Conservation (phyloP, 2,113 vertebrate genomes). For the Greenwoodochromis staneri region DNA sequence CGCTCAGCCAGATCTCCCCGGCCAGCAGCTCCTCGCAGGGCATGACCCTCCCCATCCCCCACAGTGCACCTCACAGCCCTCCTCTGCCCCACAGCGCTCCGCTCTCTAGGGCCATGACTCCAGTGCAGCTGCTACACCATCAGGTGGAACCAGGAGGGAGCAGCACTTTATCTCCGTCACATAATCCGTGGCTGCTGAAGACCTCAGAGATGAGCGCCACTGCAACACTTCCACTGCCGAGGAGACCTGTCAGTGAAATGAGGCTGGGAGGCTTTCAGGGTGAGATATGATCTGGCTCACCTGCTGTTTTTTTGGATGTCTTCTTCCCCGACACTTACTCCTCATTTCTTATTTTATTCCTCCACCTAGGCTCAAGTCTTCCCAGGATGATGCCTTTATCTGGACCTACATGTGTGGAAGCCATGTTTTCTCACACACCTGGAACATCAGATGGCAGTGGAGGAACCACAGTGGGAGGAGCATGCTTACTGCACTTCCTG, state of each 20-base stretch:
- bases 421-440: slow-evolving; percentile 68
- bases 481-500: slow-evolving; percentile 75
- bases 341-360: not conserved
- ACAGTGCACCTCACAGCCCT: slow-evolving; percentile 70
- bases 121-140: slow-evolving; percentile 62
- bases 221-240: slow-evolving; percentile 76
- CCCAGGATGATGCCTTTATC: slow-evolving; percentile 71
- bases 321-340: not conserved
- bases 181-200: slow-evolving; percentile 60
- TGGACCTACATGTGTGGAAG: slow-evolving; percentile 55
- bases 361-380: slow-evolving; percentile 68
- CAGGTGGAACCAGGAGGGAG: slow-evolving; percentile 45
- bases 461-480: slow-evolving; percentile 31
- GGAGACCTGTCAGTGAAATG: slow-evolving; percentile 70
- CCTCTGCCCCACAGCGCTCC: slow-evolving; percentile 74
- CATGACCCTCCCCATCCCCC: slow-evolving; percentile 62
- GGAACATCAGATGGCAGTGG: slow-evolving; percentile 22
- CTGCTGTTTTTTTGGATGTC: not conserved
- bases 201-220: slow-evolving; percentile 65
- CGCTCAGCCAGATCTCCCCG: slow-evolving; percentile 51
- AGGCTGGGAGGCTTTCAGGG: slow-evolving; percentile 70
- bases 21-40: slow-evolving; percentile 50
- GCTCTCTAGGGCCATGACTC: slow-evolving; percentile 73
- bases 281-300: not conserved
- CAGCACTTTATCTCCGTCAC: slow-evolving; percentile 22